A percentile compares a stretch with the other conserved stretches of the same genome.
Evolutionary conservation across 2,797 vertebrate species (phyloP).

Genomic region (Coreius guichenoti): DNA sequence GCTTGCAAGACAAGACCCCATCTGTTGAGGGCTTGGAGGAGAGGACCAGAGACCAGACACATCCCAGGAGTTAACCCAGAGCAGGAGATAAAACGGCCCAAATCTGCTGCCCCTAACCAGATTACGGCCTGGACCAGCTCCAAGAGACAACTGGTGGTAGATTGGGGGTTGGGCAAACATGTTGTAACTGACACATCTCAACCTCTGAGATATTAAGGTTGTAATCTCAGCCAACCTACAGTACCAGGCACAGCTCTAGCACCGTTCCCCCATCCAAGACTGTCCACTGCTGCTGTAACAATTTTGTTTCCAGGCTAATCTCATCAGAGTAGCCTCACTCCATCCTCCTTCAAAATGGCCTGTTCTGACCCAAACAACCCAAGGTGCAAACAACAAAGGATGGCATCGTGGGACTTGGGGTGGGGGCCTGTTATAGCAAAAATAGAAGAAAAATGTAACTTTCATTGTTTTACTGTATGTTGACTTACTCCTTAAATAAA

Average conservation of each 20-base stretch:
- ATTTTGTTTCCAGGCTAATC: neutral
- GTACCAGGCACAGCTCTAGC: neutral
- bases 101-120: slow-evolving; percentile 47
- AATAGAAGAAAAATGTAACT: no score
- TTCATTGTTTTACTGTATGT: no score
- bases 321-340: slow-evolving; percentile 20
- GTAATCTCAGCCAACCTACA: slow-evolving; percentile 14
- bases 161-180: slow-evolving; percentile 16
- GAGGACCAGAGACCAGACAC: slow-evolving; percentile 44
- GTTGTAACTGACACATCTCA: slow-evolving; percentile 31
- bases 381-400: neutral
- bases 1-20: slow-evolving; percentile 48
- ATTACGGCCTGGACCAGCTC: slow-evolving; percentile 50
- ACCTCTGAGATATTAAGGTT: slow-evolving; percentile 4
- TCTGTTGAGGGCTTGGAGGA: slow-evolving; percentile 49
- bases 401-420: neutral
- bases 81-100: slow-evolving; percentile 38
- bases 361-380: slow-evolving; percentile 23
- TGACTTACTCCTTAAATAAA: no score
- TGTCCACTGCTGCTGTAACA: neutral
- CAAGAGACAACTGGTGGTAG: slow-evolving; percentile 30
- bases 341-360: neutral
- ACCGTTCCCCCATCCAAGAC: neutral
- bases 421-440: no score
- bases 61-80: slow-evolving; percentile 47